Conservation (phyloP, 2,888 invertebrate species). For the Chymomyza procnemis region DNA sequence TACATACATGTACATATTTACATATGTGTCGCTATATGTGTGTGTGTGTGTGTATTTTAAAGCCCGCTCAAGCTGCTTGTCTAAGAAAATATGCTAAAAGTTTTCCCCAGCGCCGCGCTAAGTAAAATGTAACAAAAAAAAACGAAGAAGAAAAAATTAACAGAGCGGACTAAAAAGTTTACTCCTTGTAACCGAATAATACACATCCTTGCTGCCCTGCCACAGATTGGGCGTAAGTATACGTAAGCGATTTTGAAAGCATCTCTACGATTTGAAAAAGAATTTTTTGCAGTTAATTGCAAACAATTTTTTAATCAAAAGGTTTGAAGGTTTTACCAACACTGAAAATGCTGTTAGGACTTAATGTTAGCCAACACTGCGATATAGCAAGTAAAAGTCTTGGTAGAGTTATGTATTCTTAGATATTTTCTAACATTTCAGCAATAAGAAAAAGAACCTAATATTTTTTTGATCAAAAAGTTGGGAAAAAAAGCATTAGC, state of each 20-base stretch:
- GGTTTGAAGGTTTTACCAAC: too few relatives aligned
- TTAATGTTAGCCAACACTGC: too few relatives aligned
- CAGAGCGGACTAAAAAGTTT: not conserved
- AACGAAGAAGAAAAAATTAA: slow-evolving; percentile 6
- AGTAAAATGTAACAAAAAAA: slow-evolving; percentile 12
- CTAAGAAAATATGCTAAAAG: slow-evolving; percentile 64
- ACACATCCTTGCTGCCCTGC: not conserved
- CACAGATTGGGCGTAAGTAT: too few relatives aligned
- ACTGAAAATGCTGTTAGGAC: too few relatives aligned
- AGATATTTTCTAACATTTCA: too few relatives aligned
- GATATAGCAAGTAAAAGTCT: too few relatives aligned
- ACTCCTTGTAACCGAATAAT: not conserved
- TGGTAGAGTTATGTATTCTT: too few relatives aligned
- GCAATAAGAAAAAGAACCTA: too few relatives aligned
- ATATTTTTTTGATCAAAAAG: too few relatives aligned
- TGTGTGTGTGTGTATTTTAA: slow-evolving; percentile 33
- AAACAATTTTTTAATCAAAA: too few relatives aligned
- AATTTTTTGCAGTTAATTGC: too few relatives aligned
- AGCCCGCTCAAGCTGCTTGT: slow-evolving; percentile 35
- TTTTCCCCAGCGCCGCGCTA: slow-evolving; percentile 36
- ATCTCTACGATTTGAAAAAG: not conserved
- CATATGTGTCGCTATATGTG: not conserved
- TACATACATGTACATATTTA: slow-evolving; percentile 20
- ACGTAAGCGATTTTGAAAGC: not conserved
- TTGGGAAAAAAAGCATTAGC: too few relatives aligned